A percentile compares a stretch with the other conserved stretches of the same genome.
Evolutionary conservation across 2,888 invertebrate species (phyloP).

Genomic region (Syritta pipiens): DNA sequence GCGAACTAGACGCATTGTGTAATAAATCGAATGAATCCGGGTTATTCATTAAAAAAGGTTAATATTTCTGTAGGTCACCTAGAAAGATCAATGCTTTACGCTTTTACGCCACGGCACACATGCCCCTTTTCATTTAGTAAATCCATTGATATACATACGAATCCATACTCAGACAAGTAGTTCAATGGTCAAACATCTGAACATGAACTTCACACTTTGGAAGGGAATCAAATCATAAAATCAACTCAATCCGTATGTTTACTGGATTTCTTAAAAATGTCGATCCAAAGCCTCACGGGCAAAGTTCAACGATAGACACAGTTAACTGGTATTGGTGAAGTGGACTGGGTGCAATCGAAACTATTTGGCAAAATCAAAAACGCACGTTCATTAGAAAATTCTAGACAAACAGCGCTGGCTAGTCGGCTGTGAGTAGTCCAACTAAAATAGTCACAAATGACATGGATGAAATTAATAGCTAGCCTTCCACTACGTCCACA

Average conservation of each 20-base stretch:
- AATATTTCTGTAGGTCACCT: not conserved
- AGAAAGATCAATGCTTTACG: constrained; percentile 15
- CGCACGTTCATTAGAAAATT: constrained; percentile 29
- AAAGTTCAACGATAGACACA: constrained; percentile 35
- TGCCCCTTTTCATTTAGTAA: not conserved
- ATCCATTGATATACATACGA: not conserved
- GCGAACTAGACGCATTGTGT: constrained; percentile 17
- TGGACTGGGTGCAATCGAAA: not conserved
- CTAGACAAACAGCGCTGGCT: constrained; percentile 7
- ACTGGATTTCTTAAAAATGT: not conserved
- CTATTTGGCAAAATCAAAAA: constrained; percentile 3
- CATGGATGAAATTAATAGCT: too few relatives aligned
- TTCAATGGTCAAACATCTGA: constrained; percentile 19
- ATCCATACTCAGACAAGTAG: not conserved
- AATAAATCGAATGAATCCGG: constrained; percentile 1
- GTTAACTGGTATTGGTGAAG: too few relatives aligned
- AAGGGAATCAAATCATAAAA: not conserved
- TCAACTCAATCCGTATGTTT: not conserved
- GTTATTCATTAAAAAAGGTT: constrained; percentile 5
- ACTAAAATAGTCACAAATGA: not conserved
- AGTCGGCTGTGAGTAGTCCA: not conserved
- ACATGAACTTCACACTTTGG: constrained; percentile 24
- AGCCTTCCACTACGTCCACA: not conserved
- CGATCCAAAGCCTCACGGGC: not conserved
- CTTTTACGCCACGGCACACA: not conserved